A percentile compares a stretch with the other conserved stretches of the same genome.
These are phyloP conservation scores for Cardiocondyla obscurior DNA, from an alignment of 1,140 invertebrate genomes.

Conservation along the genomic window DNA sequence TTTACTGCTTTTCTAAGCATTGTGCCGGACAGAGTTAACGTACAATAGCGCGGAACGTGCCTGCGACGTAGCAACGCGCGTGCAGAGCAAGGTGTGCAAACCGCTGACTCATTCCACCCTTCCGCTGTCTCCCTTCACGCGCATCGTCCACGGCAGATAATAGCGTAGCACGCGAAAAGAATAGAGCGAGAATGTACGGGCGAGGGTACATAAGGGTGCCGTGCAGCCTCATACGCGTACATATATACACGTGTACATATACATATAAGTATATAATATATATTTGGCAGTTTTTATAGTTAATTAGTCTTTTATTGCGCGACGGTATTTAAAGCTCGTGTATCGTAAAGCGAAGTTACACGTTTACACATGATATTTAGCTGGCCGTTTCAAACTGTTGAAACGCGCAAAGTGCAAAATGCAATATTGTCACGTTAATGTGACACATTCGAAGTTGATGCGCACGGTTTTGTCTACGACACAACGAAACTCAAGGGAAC, in stretches of 20 bases:
- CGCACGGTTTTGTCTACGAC: slow-evolving; percentile 12
- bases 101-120: slow-evolving; percentile 64
- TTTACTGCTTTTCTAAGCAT: slow-evolving; percentile 57
- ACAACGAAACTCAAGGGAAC: slow-evolving; percentile 13
- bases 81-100: slow-evolving; percentile 53
- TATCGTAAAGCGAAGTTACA: neutral
- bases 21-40: slow-evolving; percentile 60
- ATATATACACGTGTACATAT: no score
- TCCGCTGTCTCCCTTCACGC: slow-evolving; percentile 58
- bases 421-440: slow-evolving; percentile 13
- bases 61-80: slow-evolving; percentile 51
- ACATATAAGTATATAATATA: no score
- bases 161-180: slow-evolving; percentile 34
- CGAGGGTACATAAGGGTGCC: slow-evolving; percentile 43
- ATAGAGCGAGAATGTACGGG: slow-evolving; percentile 30
- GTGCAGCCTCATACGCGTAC: neutral
- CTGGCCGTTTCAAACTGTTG: neutral
- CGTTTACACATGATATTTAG: neutral
- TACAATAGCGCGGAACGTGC: slow-evolving; percentile 61
- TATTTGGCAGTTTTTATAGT: slow-evolving; percentile 65
- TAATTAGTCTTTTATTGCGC: slow-evolving; percentile 74
- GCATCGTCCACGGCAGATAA: slow-evolving; percentile 61
- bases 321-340: neutral
- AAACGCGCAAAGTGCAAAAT: neutral
- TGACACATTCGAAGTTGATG: slow-evolving; percentile 27